Evolutionary conservation across 2,113 vertebrate species (phyloP).

Genomic region (Gopherus flavomarginatus): DNA sequence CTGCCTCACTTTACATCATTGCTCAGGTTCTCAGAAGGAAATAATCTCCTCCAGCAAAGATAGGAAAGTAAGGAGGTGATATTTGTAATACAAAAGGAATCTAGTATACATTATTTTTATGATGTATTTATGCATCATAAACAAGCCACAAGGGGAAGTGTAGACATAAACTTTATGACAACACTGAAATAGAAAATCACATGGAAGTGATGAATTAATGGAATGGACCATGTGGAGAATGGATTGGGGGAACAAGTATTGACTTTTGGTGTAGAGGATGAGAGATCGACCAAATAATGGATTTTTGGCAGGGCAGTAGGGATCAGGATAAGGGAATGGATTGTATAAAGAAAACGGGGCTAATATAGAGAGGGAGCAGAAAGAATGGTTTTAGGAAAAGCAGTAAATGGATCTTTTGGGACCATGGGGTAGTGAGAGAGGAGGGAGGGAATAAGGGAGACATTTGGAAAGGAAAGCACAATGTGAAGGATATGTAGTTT

Average conservation of each 20-base stretch:
- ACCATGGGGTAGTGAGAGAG: background rate
- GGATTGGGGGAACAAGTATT: background rate
- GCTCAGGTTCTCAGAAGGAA: background rate
- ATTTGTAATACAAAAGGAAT: background rate
- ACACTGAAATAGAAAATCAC: background rate
- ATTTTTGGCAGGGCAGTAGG: background rate
- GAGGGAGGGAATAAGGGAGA: background rate
- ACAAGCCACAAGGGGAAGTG: background rate
- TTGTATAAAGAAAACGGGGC: background rate
- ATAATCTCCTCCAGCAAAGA: background rate
- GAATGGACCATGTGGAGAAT: background rate
- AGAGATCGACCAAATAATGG: background rate
- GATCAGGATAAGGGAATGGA: background rate
- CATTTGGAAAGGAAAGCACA: background rate
- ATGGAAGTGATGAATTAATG: background rate
- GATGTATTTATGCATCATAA: background rate
- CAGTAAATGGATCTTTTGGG: background rate
- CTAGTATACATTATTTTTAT: background rate
- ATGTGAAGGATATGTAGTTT: background rate
- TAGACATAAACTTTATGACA: background rate
- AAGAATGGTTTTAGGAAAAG: background rate
- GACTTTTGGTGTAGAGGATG: background rate
- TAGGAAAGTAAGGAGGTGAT: background rate
- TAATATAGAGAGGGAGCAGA: background rate
- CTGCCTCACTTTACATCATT: background rate